phyloP scores from a whole-genome alignment of 2,888 invertebrate species.

The Philereme transversata region DNA sequence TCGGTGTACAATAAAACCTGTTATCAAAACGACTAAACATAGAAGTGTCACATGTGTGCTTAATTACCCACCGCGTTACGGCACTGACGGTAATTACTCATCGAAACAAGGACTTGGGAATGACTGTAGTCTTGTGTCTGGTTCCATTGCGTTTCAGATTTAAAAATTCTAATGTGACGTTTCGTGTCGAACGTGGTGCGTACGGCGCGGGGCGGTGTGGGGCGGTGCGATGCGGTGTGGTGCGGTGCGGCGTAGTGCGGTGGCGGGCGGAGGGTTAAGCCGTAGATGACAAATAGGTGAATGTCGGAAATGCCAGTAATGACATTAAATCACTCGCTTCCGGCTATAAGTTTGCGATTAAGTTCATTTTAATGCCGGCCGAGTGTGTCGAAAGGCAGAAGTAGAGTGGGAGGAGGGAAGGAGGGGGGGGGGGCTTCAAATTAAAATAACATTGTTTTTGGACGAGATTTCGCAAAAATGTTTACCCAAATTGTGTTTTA shows the following conservation, averaged over 20 bases:
- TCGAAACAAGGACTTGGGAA: slow-evolving; percentile 15
- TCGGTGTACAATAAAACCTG: slow-evolving; percentile 10
- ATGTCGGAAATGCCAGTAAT: slow-evolving; percentile 45
- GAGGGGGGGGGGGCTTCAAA: slow-evolving; percentile 15
- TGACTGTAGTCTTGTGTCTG: slow-evolving; percentile 8
- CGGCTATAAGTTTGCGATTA: slow-evolving; percentile 55
- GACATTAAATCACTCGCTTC: slow-evolving; percentile 53
- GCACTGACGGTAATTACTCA: slow-evolving; percentile 25
- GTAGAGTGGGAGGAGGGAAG: background rate
- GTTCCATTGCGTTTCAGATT: slow-evolving; percentile 22
- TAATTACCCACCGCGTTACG: slow-evolving; percentile 27
- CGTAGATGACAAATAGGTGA: slow-evolving; percentile 44
- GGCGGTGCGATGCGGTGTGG: background rate
- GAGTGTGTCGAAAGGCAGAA: slow-evolving; percentile 6
- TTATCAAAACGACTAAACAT: slow-evolving; percentile 1
- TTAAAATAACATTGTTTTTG: slow-evolving; percentile 34
- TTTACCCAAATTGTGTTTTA: slow-evolving; percentile 39
- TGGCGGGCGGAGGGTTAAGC: slow-evolving; percentile 12
- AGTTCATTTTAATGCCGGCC: slow-evolving; percentile 33
- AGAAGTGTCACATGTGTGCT: slow-evolving; percentile 32
- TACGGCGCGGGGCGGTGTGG: background rate
- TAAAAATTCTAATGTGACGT: slow-evolving; percentile 26
- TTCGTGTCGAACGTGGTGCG: slow-evolving; percentile 15
- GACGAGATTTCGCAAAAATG: slow-evolving; percentile 32
- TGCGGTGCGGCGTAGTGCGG: too few relatives aligned